Base-by-base conservation (phyloP, 1,140 invertebrate species). In the Orius insidiosus region DNA sequence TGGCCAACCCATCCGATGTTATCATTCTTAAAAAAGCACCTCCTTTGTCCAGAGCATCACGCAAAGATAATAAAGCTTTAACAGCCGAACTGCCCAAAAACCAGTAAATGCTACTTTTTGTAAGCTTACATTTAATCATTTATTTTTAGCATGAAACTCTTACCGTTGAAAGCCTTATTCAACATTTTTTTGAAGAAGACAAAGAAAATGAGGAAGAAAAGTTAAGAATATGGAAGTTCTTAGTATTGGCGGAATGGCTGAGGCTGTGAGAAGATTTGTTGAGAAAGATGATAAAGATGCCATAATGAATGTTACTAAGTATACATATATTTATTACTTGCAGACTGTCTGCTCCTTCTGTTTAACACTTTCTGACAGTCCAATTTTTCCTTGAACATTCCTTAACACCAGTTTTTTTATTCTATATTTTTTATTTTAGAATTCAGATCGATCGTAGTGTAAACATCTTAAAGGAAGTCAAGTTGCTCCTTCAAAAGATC, bases 1-100 rank as follows among this genome's bases (percentile, higher is more conserved):
- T 76, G 8, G 74, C 70, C 1, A 77, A 77, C 58, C 65, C 68
- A 3, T 15, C 65, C 15, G 53, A 56, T 47, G 53, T 56, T 38
- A 47, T 59, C 6, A 33, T 53, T 33, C 44, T 58, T 34, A 55
- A 53, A 45, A 16, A 11, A 35, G 31, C 34, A 33, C 36, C 18
- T 30, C 31, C 11, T 33, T 16, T 15, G 31, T 48, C 34, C 30
- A 38, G 40, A 43, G 11, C 16, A 9, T 14, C 47, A 11, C 6
- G 37, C 9, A 13, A 14, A 13, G 10, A 43, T 14, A 41, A 37
- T 11, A 24, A 18, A 19, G 18, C 45, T n/a, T n/a, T 37, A n/a
- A 15, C 33, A n/a, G 18, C 24, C 37, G 15, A 31, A 37, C 13
- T 18, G 5, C 40, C 15, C 9, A 32, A 35, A 37, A 30, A 35